phyloP scores from a whole-genome alignment of 2,888 invertebrate genomes.

The Platycheirus rosarum region DNA sequence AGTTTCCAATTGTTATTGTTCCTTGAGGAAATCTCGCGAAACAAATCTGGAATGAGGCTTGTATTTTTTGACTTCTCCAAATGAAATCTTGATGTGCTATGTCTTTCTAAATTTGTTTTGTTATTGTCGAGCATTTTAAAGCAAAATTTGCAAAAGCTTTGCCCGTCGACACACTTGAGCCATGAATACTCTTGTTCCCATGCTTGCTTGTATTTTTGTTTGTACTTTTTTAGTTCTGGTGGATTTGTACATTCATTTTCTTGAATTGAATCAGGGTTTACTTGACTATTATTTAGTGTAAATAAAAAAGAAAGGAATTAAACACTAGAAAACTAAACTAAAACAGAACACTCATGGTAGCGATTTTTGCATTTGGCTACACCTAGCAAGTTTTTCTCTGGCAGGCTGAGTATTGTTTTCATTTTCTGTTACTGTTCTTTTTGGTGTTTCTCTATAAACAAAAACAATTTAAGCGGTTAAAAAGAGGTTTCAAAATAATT shows the following conservation, averaged over 20 bases:
- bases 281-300: not conserved
- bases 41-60: slow-evolving; percentile 1
- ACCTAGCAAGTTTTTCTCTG: not conserved
- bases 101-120: slow-evolving; percentile 26
- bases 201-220: slow-evolving; percentile 12
- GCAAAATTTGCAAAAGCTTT: slow-evolving; percentile 28
- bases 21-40: not conserved
- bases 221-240: slow-evolving; percentile 5
- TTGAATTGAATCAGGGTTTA: not conserved
- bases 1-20: slow-evolving; percentile 9
- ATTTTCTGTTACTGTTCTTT: not conserved
- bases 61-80: not conserved
- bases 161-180: slow-evolving; percentile 18
- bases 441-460: not conserved
- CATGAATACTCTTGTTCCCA: slow-evolving; percentile 24
- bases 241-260: not conserved
- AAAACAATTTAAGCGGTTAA: not conserved
- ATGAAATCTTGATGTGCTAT: slow-evolving; percentile 6
- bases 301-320: not conserved
- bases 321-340: not conserved
- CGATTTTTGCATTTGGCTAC: not conserved
- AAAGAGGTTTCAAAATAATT: not conserved
- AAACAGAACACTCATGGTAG: not conserved
- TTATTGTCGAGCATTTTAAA: slow-evolving; percentile 20
- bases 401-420: not conserved